Conservation (phyloP, 2,888 invertebrate species). For the Nebria brevicollis region DNA sequence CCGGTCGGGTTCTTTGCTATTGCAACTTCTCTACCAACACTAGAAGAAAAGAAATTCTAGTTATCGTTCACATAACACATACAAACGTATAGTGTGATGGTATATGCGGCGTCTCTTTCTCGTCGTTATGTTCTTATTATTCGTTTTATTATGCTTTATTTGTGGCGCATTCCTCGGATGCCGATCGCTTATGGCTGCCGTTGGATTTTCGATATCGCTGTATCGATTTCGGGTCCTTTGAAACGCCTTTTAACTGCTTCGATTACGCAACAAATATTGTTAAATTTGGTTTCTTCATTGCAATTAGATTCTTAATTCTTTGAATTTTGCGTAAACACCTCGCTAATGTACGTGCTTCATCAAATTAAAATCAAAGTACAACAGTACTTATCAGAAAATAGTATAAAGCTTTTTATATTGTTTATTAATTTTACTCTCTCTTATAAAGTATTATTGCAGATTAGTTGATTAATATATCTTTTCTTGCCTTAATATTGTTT, state of each 20-base stretch:
- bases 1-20: constrained; percentile 22
- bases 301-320: too few species aligned
- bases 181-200: constrained; percentile 41
- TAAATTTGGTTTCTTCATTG: too few species aligned
- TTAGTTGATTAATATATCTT: too few species aligned
- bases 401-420: too few species aligned
- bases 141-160: constrained; percentile 42
- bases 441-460: too few species aligned
- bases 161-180: constrained; percentile 42
- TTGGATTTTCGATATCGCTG: constrained; percentile 31
- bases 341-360: too few species aligned
- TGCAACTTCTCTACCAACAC: neutral
- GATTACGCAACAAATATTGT: too few species aligned
- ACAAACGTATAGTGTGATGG: neutral
- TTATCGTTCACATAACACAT: neutral
- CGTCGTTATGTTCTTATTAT: constrained; percentile 27
- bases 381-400: too few species aligned
- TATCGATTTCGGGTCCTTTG: neutral
- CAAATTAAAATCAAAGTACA: too few species aligned
- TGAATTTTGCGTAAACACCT: too few species aligned
- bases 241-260: neutral
- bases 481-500: too few species aligned
- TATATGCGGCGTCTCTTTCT: constrained; percentile 22
- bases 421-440: too few species aligned
- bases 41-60: neutral